Conservation (phyloP, 2,113 vertebrate genomes). For the Ornithorhynchus anatinus region DNA sequence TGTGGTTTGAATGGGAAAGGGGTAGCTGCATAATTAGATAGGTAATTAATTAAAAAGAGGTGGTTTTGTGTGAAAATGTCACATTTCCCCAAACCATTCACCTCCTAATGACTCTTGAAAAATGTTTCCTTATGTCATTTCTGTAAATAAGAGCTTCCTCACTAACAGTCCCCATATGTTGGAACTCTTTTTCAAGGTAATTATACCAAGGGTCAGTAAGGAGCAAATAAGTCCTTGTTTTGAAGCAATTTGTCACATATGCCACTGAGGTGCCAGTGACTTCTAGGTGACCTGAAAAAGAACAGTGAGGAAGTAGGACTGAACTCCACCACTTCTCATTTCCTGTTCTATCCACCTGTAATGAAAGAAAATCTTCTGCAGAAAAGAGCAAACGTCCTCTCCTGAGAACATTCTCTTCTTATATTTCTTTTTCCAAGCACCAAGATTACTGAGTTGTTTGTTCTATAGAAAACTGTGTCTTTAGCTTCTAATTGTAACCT, state of each 20-base stretch:
- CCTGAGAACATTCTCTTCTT: not conserved
- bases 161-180: not conserved
- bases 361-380: not conserved
- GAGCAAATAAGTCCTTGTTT: not conserved
- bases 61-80: not conserved
- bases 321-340: conserved; percentile 1
- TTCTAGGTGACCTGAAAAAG: too few relatives aligned
- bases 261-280: too few relatives aligned
- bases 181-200: not conserved
- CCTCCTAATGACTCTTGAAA: not conserved
- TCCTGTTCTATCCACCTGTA: not conserved
- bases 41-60: not conserved
- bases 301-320: too few relatives aligned
- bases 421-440: not conserved
- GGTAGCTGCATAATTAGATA: not conserved
- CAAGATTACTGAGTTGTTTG: not conserved
- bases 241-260: not conserved
- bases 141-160: not conserved
- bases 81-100: not conserved
- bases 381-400: not conserved
- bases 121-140: not conserved
- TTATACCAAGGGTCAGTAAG: not conserved
- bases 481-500: not conserved
- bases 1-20: not conserved
- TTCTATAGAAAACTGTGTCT: not conserved